Base-by-base conservation (phyloP, 2,888 invertebrate species). In the Actias luna region DNA sequence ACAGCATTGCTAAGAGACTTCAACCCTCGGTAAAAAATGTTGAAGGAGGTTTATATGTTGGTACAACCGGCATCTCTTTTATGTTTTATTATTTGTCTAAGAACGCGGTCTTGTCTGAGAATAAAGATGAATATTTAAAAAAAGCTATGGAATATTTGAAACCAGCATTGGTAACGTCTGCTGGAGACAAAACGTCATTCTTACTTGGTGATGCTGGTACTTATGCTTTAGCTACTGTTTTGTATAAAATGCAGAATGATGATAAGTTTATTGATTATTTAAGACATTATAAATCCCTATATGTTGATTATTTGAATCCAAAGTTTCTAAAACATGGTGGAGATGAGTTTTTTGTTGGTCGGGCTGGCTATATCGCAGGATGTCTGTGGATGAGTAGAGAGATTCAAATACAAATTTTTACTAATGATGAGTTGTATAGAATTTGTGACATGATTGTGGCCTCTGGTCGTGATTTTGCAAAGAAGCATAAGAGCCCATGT, bases 261-360 rank as follows among this genome's bases (percentile, higher is more conserved):
- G 78, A 84, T 1, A 74, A 80, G 29, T 88, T 69, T 55, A 46
- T 66, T 3, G 83, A 88, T 14, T 82, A 82, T 33, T 76, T 93
- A 2, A 76, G 88, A 2, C 77, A 80, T 31, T 90, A 91, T 65
- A 88, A 87, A 64, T 84, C 90, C 12, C 83, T 93, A 10, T 85
- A 90, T 46, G 64, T 63, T 14, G 74, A 75, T 12, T 92, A 84
- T 66, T 72, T 92, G 29, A 82, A 83, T 62, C 85, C 89, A 0
- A 88, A 82, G 69, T 95, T 95, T 73, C 85, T 95, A 14, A 93
- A 93, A 75, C 93, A 94, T 76, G 96, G 96, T 22, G 96, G 96
- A 36, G 97, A 98, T 85, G 98, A 98, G 83, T 88, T 97, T 27
- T 95, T 98, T 75, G 97, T 97, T 0, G 98, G 98, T 0, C 93